Evolutionary conservation across 2,888 invertebrate genomes (phyloP).

Genomic region (Xestia c-nigrum): DNA sequence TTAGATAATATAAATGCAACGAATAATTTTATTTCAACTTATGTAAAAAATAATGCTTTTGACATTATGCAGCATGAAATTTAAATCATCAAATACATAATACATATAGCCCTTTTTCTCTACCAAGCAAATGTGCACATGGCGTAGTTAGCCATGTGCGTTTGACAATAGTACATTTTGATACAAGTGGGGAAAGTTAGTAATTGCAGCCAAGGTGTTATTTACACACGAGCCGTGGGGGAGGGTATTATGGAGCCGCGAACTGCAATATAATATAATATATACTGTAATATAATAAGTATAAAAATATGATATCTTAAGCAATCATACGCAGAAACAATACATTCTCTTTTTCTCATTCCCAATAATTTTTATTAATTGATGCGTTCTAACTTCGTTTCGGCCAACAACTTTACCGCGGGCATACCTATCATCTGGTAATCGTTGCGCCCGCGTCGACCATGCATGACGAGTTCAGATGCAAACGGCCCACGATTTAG

Average conservation of each 20-base stretch:
- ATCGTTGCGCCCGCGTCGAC: constrained; percentile 13
- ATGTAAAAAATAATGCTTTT: neutral
- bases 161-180: neutral
- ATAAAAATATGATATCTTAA: neutral
- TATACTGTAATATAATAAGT: too few relatives aligned
- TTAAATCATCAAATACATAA: too few relatives aligned
- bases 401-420: constrained; percentile 21
- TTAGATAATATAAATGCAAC: neutral
- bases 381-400: neutral
- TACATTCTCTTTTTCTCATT: neutral
- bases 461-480: constrained; percentile 28
- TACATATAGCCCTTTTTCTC: too few relatives aligned
- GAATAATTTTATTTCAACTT: neutral
- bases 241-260: neutral
- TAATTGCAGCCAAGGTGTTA: neutral
- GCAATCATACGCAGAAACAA: constrained; percentile 11
- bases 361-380: neutral
- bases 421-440: constrained; percentile 14
- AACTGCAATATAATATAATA: neutral
- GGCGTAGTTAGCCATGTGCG: too few relatives aligned
- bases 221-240: neutral
- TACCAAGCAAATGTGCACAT: too few relatives aligned
- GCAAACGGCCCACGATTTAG: constrained; percentile 31
- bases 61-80: too few relatives aligned
- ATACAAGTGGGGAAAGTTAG: neutral